phyloP scores from a whole-genome alignment of 2,113 vertebrate species.

The Upupa epops region DNA sequence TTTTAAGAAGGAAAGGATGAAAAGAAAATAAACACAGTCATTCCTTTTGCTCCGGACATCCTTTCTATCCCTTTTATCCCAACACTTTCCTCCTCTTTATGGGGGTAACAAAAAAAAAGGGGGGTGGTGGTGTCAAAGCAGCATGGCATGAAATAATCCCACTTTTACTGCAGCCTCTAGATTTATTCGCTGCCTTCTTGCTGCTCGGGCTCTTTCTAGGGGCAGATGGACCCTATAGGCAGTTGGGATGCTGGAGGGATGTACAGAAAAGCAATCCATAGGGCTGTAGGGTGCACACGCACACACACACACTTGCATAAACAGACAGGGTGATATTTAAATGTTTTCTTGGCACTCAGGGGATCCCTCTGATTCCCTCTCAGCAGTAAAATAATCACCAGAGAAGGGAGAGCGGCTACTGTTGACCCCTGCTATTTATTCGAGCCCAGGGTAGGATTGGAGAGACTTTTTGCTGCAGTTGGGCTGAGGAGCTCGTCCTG shows the following conservation, averaged over 20 bases:
- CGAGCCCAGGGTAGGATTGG: neutral
- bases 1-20: neutral
- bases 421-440: slow-evolving; percentile 10
- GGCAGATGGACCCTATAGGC: fast-evolving
- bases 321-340: neutral
- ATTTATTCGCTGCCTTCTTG: neutral
- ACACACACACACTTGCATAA: neutral
- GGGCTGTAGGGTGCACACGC: neutral
- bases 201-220: too few species aligned
- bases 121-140: neutral
- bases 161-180: neutral
- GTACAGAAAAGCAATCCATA: too few species aligned
- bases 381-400: neutral
- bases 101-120: neutral
- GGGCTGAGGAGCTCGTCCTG: neutral
- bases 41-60: neutral
- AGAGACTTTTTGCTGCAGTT: neutral
- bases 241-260: neutral
- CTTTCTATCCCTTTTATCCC: neutral
- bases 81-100: neutral
- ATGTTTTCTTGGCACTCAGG: neutral
- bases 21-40: neutral
- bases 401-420: neutral
- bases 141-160: neutral
- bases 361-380: neutral